These are phyloP conservation scores for Cataglyphis hispanica DNA, from an alignment of 1,140 invertebrate genomes.

Conservation along the genomic window DNA sequence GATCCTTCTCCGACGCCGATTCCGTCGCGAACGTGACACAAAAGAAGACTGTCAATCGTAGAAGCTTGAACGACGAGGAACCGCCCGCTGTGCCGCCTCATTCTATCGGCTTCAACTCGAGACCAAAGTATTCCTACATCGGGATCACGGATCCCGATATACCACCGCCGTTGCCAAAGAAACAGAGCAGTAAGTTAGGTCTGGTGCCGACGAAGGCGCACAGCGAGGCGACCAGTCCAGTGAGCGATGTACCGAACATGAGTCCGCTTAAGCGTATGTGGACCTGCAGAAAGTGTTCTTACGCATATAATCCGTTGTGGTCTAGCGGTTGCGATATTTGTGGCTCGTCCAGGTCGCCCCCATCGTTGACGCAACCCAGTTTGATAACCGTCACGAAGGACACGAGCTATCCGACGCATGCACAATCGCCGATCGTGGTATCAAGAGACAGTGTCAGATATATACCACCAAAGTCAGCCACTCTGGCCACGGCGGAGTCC, in stretches of 20 bases:
- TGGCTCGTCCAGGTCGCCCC: constrained; percentile 88
- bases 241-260: constrained; percentile 75
- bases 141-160: constrained; percentile 87
- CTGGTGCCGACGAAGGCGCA: constrained; percentile 81
- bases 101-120: constrained; percentile 83
- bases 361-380: constrained; percentile 89
- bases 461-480: constrained; percentile 85
- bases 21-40: constrained; percentile 81
- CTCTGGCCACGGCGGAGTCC: constrained; percentile 83
- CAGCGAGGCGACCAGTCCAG: constrained; percentile 83
- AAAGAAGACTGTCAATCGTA: constrained; percentile 84
- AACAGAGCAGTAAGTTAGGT: constrained; percentile 81
- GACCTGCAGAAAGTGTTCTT: constrained; percentile 95
- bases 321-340: constrained; percentile 93
- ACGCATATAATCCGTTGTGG: constrained; percentile 94
- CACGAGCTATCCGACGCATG: constrained; percentile 77
- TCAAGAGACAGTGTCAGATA: constrained; percentile 86
- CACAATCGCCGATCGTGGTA: constrained; percentile 83
- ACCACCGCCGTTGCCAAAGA: constrained; percentile 85
- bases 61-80: constrained; percentile 89
- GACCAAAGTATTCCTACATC: constrained; percentile 88
- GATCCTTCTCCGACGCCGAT: constrained; percentile 89
- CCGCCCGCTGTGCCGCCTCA: constrained; percentile 85
- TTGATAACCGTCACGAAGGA: constrained; percentile 90
- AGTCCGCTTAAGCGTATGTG: constrained; percentile 91